Evolutionary conservation across 2,888 invertebrate species (phyloP).

Genomic region (Aspidiotus destructor): DNA sequence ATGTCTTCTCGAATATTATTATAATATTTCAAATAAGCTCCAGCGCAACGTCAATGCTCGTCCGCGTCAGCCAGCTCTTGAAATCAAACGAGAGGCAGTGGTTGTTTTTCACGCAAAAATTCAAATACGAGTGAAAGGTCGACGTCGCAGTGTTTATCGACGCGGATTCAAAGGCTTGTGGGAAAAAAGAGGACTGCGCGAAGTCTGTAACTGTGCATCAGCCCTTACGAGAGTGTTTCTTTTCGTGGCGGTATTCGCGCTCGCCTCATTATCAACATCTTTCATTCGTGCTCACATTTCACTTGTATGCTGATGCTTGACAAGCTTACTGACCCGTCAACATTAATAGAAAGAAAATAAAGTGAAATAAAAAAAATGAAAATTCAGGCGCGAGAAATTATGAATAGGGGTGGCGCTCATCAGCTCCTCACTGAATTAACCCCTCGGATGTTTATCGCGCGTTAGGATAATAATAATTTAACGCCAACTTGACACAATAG

Average conservation of each 20-base stretch:
- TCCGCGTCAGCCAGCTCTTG: no score
- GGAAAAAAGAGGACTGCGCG: no score
- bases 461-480: constrained; percentile 4
- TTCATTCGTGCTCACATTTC: not conserved
- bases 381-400: not conserved
- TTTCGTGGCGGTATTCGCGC: not conserved
- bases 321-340: constrained; percentile 2
- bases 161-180: no score
- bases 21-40: no score
- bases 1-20: no score
- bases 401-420: not conserved
- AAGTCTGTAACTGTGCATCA: no score
- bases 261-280: constrained; percentile 4
- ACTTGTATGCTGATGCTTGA: not conserved
- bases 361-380: not conserved
- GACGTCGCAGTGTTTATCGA: no score
- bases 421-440: not conserved
- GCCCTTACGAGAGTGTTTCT: no score
- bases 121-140: no score
- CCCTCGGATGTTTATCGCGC: not conserved
- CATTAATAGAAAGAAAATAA: not conserved
- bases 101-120: no score
- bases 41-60: no score
- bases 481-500: constrained; percentile 1
- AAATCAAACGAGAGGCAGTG: no score